A percentile compares a stretch with the other conserved stretches of the same genome.
Conservation (phyloP, 2,113 vertebrate species). For the Sialia sialis region DNA sequence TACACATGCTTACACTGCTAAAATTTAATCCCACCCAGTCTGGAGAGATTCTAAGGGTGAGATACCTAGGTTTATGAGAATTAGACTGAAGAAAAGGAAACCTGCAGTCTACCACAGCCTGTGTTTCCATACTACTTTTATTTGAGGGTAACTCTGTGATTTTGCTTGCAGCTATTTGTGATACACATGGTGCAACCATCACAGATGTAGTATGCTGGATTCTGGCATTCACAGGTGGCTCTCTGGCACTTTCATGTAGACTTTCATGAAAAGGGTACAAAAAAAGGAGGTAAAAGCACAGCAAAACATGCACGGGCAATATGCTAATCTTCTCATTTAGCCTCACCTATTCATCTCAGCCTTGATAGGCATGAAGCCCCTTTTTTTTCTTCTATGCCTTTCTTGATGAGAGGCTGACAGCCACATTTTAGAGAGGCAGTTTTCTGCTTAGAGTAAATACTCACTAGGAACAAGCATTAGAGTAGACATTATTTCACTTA, state of each 20-base stretch:
- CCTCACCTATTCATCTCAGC: neutral
- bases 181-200: neutral
- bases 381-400: neutral
- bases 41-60: neutral
- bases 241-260: neutral
- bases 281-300: neutral
- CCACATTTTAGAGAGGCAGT: neutral
- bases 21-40: neutral
- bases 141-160: neutral
- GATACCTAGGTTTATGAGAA: neutral
- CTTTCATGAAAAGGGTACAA: neutral
- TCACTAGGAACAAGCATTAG: neutral
- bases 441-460: slow-evolving; percentile 17
- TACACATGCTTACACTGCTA: neutral
- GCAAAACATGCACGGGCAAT: fast-evolving
- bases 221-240: neutral
- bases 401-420: slow-evolving; percentile 13
- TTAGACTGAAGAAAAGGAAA: neutral
- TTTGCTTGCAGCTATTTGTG: neutral
- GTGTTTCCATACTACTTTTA: neutral
- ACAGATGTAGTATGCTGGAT: neutral
- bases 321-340: neutral
- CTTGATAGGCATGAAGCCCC: neutral
- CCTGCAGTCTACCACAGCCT: neutral
- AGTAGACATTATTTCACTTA: neutral